Evolutionary conservation across 2,888 invertebrate genomes (phyloP).

Genomic region (Harpalus rubripes): DNA sequence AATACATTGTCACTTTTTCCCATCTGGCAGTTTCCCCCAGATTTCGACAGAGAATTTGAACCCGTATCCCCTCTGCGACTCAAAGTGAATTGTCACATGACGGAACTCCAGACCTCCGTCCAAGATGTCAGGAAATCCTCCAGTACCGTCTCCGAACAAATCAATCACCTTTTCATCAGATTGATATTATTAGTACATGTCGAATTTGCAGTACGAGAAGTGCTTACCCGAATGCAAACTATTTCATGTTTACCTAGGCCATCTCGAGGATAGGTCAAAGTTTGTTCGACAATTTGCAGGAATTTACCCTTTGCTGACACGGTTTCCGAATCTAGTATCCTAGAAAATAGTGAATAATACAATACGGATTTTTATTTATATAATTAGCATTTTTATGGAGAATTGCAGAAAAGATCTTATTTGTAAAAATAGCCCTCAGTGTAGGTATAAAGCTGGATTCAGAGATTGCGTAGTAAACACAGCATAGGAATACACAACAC

Average conservation of each 20-base stretch:
- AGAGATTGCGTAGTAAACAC: too few relatives aligned
- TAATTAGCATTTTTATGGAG: too few relatives aligned
- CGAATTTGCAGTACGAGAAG: background rate
- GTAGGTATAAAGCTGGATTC: too few relatives aligned
- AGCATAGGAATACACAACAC: too few relatives aligned
- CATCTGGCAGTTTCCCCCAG: background rate
- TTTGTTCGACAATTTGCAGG: conserved; percentile 14
- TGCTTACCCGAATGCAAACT: conserved; percentile 26
- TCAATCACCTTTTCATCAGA: background rate
- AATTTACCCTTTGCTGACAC: conserved; percentile 7
- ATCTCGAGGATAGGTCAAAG: background rate
- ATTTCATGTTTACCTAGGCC: background rate
- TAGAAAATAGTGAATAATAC: background rate
- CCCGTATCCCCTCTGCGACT: conserved; percentile 17
- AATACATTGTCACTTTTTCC: too few relatives aligned
- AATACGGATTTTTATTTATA: too few relatives aligned
- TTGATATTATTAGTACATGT: background rate
- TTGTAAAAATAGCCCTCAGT: too few relatives aligned
- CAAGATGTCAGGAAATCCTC: conserved; percentile 5
- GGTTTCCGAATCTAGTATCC: conserved; percentile 24
- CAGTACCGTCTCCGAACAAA: background rate
- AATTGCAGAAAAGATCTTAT: too few relatives aligned
- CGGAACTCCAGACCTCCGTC: conserved; percentile 4
- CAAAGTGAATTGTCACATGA: conserved; percentile 24
- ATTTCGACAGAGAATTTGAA: conserved; percentile 28